A percentile compares a stretch with the other conserved stretches of the same genome.
Evolutionary conservation across 2,797 vertebrate species (phyloP).

Genomic region (Falco columbarius): DNA sequence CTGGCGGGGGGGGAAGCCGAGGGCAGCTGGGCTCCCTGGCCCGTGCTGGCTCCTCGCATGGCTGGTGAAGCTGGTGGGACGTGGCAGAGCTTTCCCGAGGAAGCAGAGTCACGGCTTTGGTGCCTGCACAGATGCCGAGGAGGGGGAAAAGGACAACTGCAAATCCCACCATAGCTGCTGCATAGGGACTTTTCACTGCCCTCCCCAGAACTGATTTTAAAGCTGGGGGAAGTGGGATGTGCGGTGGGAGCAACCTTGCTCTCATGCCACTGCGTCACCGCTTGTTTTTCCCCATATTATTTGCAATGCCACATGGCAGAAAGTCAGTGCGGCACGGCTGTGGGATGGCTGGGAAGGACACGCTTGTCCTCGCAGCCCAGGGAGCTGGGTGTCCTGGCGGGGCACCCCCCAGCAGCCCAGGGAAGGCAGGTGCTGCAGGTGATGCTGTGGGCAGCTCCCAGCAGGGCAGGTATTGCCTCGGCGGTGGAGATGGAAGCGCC

Average conservation of each 20-base stretch:
- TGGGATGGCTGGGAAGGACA: not conserved
- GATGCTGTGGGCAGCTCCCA: not conserved
- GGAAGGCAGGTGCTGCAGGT: fast-evolving
- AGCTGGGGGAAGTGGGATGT: fast-evolving
- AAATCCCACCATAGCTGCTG: not conserved
- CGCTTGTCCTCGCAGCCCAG: fast-evolving
- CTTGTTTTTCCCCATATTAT: fast-evolving
- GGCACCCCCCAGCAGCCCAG: not conserved
- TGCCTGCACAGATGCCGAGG: fast-evolving
- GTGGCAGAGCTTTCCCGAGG: fast-evolving
- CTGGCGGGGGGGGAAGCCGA: fast-evolving
- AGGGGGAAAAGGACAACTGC: not conserved
- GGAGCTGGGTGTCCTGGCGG: not conserved
- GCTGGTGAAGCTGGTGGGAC: not conserved
- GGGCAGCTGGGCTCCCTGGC: not conserved
- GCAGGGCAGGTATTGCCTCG: fast-evolving
- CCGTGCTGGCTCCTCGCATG: not conserved
- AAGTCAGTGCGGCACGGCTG: not conserved
- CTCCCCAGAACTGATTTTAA: not conserved
- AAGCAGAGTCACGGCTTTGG: fast-evolving
- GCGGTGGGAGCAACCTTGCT: not conserved
- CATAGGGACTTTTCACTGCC: fast-evolving
- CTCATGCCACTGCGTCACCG: fast-evolving
- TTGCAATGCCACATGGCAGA: fast-evolving
- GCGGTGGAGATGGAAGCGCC: not conserved